Base-by-base conservation (phyloP, 2,797 vertebrate species). In the Loriculus beryllinus region DNA sequence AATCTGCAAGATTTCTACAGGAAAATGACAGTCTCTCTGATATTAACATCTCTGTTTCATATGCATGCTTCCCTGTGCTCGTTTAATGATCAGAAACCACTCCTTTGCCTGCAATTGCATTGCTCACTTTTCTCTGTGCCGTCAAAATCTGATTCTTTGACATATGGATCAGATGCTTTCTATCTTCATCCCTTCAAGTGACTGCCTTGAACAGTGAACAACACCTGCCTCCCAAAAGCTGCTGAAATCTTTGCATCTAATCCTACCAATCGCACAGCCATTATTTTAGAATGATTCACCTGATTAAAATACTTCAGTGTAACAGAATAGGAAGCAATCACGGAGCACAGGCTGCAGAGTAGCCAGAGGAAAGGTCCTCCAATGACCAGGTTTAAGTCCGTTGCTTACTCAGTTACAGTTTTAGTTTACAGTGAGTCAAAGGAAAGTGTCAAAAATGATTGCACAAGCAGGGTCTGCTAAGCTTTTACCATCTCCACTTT, bases 361-460 rank as follows among this genome's bases (percentile, higher is more conserved):
- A 54, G 52, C 18, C 29, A 75, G 8, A 90, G 54, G 35, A 86
- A 65, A 82, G 57, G 6, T 67, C 43, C 20, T 54, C 16, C 35
- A 21, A 5, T 4, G 9, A 80, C 26, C 2, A 16, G 7, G 5
- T 33, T 4, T 33, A 72, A 71, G 20, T 6, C 21, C 0, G 0
- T 31, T 47, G 8, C 40, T 60, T 23, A 8, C 9, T 91, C 37
- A 26, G 17, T 18, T 45, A 76, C 3, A 48, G 26, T 39, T 64
- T 51, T 31, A 42, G 10, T 35, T 72, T 67, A 60, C 20, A 62
- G 2, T 9, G 16, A 88, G 39, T 37, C 35, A 60, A 47, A 84
- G 17, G 7, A 85, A 40, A 78, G 22, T 0, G 7, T 75, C 25
- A 62, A 68, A 93, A 78, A n/a, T 10, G 2, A 40, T 57, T 86